Evolutionary conservation across 2,797 vertebrate species (phyloP), one percentile per base, ranked within the genome.

Genomic region (Hephaestus fuliginosus): DNA sequence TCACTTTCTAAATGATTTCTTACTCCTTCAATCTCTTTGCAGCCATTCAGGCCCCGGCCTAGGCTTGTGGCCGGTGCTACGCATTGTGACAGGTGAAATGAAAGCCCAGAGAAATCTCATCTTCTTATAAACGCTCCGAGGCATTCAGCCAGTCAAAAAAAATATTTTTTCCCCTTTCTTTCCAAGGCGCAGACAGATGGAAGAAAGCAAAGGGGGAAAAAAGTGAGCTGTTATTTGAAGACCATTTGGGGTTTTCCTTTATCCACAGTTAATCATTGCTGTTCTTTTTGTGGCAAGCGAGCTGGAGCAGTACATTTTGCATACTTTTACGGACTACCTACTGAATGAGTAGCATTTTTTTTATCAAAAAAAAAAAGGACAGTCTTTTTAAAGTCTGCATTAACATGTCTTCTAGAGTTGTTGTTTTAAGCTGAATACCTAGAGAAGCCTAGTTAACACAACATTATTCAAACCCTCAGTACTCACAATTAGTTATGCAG

Each of bases 31-130:
- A 94, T 95, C 94, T 93, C 90, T 89, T 88, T 70, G 81, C 87
- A 76, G 88, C 87, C 87, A 90, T 94, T 93, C 92, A 93, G 88
- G 82, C 70, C 82, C 58, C 62, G 67, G 91, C 89, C 76, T n/a
- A 67, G 80, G 89, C 88, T 91, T 67, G 85, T 86, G 90, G 86
- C 80, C 74, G 44, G 39, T 28, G 85, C 86, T 53, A 39, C 65
- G 78, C 92, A 95, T 95, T 95, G 93, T 95, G 94, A 95, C 88
- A 92, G 92, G 88, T 94, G 90, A 95, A 95, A 96, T 95, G 93
- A 95, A 95, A 95, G 90, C 89, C 84, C 81, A 88, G 86, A 93
- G 94, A 94, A 95, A 95, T 95, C 94, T 95, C 94, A 95, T 95
- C 93, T 96, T 92, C 91, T 92, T 94, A 93, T 93, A 91, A 93